Percentiles rank a stretch among this genome's conserved stretches.
Conservation (phyloP, 2,797 vertebrate species). For the Tamandua tetradactyla region DNA sequence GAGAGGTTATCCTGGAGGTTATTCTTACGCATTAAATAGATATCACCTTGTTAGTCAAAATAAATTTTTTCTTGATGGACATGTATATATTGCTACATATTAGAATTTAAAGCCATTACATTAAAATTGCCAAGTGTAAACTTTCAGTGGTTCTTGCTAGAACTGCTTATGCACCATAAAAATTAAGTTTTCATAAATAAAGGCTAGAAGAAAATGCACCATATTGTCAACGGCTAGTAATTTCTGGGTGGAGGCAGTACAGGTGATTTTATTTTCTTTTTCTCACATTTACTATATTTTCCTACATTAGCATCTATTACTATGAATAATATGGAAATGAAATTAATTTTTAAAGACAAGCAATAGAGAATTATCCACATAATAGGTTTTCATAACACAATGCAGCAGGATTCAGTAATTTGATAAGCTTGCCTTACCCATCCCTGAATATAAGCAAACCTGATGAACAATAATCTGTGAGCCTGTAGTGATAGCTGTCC, state of each 20-base stretch:
- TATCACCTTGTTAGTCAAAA: too few relatives aligned
- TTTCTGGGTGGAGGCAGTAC: background rate
- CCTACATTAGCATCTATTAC: background rate
- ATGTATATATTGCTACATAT: background rate
- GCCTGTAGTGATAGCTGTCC: background rate
- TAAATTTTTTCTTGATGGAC: background rate
- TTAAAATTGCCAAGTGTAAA: background rate
- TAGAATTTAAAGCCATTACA: background rate
- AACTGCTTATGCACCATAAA: background rate
- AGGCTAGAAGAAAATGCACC: background rate
- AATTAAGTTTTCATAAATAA: conserved; percentile 10
- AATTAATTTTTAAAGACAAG: background rate
- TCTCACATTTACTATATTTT: background rate
- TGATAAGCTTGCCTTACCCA: background rate
- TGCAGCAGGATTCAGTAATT: background rate
- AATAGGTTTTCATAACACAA: background rate
- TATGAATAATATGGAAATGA: background rate
- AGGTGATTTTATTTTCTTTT: background rate
- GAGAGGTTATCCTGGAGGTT: too few relatives aligned
- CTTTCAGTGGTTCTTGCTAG: background rate
- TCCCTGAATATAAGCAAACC: background rate
- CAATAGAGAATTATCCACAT: background rate
- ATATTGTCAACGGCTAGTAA: background rate
- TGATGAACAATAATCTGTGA: background rate
- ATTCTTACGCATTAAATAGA: too few relatives aligned